Evolutionary conservation across 1,140 invertebrate genomes (phyloP), one percentile per base, ranked within the genome.

Genomic region (Lordiphosa stackelbergi): DNA sequence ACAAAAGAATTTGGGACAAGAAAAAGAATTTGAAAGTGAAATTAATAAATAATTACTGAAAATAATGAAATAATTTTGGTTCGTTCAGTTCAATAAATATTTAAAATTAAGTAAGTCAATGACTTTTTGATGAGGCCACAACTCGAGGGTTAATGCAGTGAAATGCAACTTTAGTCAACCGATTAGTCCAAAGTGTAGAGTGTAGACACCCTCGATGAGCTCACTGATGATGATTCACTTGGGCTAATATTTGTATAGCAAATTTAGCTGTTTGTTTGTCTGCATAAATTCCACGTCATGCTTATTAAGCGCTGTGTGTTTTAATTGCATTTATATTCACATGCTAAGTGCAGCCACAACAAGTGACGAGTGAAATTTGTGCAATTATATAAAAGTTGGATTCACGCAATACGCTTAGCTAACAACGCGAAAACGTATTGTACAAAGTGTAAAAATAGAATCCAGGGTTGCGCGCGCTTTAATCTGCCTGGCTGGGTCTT

Each of bases 301-400:
- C 43, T 54, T 62, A 68, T 78, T 78, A 57, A 59, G 58, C 73
- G 42, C 45, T 52, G 41, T 43, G 46, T 62, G 46, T 62, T 74
- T 79, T 81, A 79, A 79, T 72, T 79, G 71, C 77, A 71, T 52
- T 78, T 57, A 64, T 9, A 47, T 12, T 65, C 53, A 43, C 52
- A 41, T 24, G 53, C 54, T 72, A 64, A 68, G 68, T 46, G 28
- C 31, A 64, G 22, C 41, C 13, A 48, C 37, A 49, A 56, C 58
- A 60, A 74, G 54, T 69, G 70, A 69, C 77, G 60, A 68, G 68
- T 77, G 77, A 81, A 81, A 83, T 83, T 81, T 12, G 24, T 71
- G 56, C 70, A 81, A 83, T 79, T 79, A 79, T 66, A 83, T 79
- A 79, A 79, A 72, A 54, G 66, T 51, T 53, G 49, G 59, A 16